Percentiles rank a stretch among this genome's conserved stretches.
phyloP scores from a whole-genome alignment of 2,888 invertebrate species.

The Amitus sp. region DNA sequence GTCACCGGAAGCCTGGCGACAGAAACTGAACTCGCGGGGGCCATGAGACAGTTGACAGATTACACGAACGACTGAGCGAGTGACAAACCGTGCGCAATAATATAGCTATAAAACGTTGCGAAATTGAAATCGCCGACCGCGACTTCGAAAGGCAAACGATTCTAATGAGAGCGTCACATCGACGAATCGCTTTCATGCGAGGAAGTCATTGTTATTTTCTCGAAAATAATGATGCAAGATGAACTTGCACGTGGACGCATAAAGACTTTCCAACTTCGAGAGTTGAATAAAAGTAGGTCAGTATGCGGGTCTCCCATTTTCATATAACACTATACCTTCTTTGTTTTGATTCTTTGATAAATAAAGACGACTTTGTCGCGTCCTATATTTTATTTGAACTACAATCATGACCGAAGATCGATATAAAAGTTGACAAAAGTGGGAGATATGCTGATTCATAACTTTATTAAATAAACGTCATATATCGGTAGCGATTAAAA shows the following conservation, averaged over 20 bases:
- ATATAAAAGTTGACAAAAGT: too few species aligned
- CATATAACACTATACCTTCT: too few species aligned
- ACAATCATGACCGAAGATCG: too few species aligned
- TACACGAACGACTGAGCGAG: constrained; percentile 28
- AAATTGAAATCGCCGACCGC: constrained; percentile 31
- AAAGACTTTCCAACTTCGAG: neutral
- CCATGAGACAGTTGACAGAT: constrained; percentile 18
- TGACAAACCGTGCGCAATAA: constrained; percentile 32
- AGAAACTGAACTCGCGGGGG: constrained; percentile 16
- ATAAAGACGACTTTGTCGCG: neutral
- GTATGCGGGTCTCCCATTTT: neutral
- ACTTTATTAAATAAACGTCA: neutral
- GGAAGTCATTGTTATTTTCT: constrained; percentile 13
- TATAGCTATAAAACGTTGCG: constrained; percentile 35
- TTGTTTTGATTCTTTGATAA: neutral
- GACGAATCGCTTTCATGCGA: constrained; percentile 10
- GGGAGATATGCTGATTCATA: too few species aligned
- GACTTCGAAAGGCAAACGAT: constrained; percentile 31
- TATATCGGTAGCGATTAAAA: too few species aligned
- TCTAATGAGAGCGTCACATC: constrained; percentile 21
- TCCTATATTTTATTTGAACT: neutral
- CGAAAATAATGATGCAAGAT: constrained; percentile 4
- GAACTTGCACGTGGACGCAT: neutral
- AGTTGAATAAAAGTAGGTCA: neutral
- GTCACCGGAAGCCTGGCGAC: too few species aligned